Base-by-base conservation (phyloP, 2,113 vertebrate genomes). In the Sinosuthora webbiana region DNA sequence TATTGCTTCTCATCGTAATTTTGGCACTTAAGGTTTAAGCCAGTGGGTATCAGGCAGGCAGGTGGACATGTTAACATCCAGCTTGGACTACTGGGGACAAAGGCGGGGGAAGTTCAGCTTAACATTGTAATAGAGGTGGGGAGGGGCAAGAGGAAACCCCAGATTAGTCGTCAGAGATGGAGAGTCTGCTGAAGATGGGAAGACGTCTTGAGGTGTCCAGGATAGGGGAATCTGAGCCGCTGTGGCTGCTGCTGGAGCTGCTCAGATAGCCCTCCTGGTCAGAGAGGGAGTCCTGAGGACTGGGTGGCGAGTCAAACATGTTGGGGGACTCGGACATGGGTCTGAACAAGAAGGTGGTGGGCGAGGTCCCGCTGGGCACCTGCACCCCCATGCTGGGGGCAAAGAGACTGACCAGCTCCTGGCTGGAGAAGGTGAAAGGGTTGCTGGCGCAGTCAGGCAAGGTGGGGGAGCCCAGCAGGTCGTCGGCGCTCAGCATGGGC, bases 161-260 rank as follows among this genome's bases (percentile, higher is more conserved):
- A 97, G 86, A 97, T 98, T 99, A 99, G 96, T 99, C 99, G 25
- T 99, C 99, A 10, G 99, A 99, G 98, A 99, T 99, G 97, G 99
- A 99, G 93, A 99, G 99, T 98, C 99, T 99, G 99, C 99, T 99
- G 98, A 99, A 99, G 98, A 99, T 99, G 97, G 99, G 99, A 92
- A 99, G 99, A 97, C 99, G 99, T 97, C 99, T 99, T 97, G 98
- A 99, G 98, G 98, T 99, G 98, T 99, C 99, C 96, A 99, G 98
- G 97, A 98, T 97, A 15, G 99, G 99, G 49, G 99, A 99, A 98
- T 99, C 99, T 0, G 99, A 99, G 96, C 99, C 99, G 45, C 99
- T 99, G 95, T 99, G 98, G 98, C 99, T 99, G 97, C 99, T 99
- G 96, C 99, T 98, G 41, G 99, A 99, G 98, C 99, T 99, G 98